These are phyloP conservation scores for Leptinotarsa juncta DNA, from an alignment of 2,888 invertebrate genomes.

Conservation along the genomic window DNA sequence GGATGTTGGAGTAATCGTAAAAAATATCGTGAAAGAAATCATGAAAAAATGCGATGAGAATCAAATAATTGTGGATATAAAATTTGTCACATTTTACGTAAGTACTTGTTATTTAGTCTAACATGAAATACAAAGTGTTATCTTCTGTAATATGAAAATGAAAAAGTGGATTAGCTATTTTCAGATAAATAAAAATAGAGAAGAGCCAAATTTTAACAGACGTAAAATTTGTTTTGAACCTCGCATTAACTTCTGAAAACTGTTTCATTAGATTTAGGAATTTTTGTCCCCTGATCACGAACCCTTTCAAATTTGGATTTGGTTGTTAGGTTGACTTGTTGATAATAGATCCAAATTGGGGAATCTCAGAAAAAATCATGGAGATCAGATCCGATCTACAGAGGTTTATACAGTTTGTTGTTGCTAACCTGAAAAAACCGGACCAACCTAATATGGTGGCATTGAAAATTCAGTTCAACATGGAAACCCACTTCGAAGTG, in stretches of 20 bases:
- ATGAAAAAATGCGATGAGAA: slow-evolving; percentile 13
- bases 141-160: too few species aligned
- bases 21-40: slow-evolving; percentile 30
- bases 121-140: background rate
- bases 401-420: slow-evolving; percentile 27
- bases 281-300: background rate
- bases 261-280: too few species aligned
- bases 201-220: too few species aligned
- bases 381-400: slow-evolving; percentile 27
- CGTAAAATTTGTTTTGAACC: too few species aligned
- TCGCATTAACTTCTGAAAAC: too few species aligned
- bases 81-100: slow-evolving; percentile 24
- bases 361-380: slow-evolving; percentile 27
- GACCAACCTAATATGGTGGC: slow-evolving; percentile 16
- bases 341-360: slow-evolving; percentile 33
- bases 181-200: too few species aligned
- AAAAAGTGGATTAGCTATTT: too few species aligned
- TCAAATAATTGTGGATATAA: background rate
- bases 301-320: background rate
- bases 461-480: slow-evolving; percentile 30
- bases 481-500: slow-evolving; percentile 8
- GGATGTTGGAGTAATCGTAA: background rate
- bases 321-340: slow-evolving; percentile 29
- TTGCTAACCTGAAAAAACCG: background rate
- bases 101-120: background rate